phyloP scores from a whole-genome alignment of 2,888 invertebrate species.

The Orgyia antiqua region DNA sequence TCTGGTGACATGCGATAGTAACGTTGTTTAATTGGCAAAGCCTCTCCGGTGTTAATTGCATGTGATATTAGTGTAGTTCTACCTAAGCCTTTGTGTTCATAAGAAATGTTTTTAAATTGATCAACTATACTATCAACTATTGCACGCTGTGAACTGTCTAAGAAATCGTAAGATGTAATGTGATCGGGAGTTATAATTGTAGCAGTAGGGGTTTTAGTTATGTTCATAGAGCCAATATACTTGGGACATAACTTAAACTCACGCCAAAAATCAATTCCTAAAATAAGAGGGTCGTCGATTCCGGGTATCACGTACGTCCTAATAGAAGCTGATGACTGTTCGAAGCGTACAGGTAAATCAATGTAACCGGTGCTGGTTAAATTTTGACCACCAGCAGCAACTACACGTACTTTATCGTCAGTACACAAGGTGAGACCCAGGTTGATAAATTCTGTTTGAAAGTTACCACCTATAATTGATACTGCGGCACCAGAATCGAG shows the following conservation, averaged over 20 bases:
- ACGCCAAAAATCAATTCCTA: slow-evolving; percentile 20
- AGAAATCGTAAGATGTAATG: neutral
- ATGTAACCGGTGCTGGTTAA: neutral
- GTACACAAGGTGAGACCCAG: neutral
- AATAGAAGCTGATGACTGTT: neutral
- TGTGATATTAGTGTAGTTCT: slow-evolving; percentile 17
- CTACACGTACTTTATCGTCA: neutral
- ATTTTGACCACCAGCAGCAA: neutral
- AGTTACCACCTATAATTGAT: neutral
- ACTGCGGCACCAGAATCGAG: neutral
- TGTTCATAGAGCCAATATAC: neutral
- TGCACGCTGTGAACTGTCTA: slow-evolving; percentile 3
- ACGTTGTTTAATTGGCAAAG: slow-evolving; percentile 21
- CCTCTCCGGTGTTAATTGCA: slow-evolving; percentile 22
- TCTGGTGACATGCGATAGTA: slow-evolving; percentile 24
- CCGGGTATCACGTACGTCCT: slow-evolving; percentile 5
- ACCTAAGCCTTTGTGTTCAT: slow-evolving; percentile 16
- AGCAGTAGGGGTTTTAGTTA: neutral
- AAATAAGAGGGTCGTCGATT: slow-evolving; percentile 8
- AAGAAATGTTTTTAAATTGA: slow-evolving; percentile 14
- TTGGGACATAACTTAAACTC: slow-evolving; percentile 10
- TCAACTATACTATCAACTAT: slow-evolving; percentile 13
- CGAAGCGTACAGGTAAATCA: neutral
- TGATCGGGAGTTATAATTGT: no score
- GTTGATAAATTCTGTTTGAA: neutral